Conservation (phyloP, 2,113 vertebrate genomes). For the Protobothrops mucrosquamatus region DNA sequence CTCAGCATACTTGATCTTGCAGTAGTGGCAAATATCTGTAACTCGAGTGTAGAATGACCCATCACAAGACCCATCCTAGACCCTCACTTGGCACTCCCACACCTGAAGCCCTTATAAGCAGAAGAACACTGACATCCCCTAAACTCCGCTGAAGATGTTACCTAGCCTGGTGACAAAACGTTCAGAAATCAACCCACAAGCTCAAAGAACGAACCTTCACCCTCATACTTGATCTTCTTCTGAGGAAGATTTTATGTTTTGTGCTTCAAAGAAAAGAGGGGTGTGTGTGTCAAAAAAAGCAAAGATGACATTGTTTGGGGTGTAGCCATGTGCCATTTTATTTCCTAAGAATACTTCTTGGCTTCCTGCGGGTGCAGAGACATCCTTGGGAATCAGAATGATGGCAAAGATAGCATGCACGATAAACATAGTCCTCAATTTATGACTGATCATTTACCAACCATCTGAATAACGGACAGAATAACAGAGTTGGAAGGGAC, state of each 20-base stretch:
- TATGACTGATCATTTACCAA: too few species aligned
- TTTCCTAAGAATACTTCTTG: neutral
- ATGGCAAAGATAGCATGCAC: neutral
- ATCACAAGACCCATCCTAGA: too few species aligned
- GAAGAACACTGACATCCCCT: too few species aligned
- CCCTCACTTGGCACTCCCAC: too few species aligned
- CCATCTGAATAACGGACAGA: neutral
- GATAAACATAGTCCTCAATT: neutral
- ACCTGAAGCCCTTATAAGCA: too few species aligned
- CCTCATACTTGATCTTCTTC: neutral
- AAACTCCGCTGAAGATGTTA: too few species aligned
- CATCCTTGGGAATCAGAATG: neutral
- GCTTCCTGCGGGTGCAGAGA: neutral
- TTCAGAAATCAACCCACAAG: too few species aligned
- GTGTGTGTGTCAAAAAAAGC: neutral
- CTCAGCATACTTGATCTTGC: neutral
- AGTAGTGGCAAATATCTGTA: too few species aligned
- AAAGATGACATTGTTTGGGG: neutral
- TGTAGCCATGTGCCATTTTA: neutral
- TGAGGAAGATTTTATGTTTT: neutral
- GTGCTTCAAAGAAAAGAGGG: neutral
- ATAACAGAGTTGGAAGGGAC: neutral
- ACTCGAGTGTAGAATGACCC: too few species aligned
- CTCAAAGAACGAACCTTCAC: too few species aligned
- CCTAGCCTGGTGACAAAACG: too few species aligned